These are phyloP conservation scores for Stigmatopora nigra DNA, from an alignment of 2,113 vertebrate species.

Conservation along the genomic window DNA sequence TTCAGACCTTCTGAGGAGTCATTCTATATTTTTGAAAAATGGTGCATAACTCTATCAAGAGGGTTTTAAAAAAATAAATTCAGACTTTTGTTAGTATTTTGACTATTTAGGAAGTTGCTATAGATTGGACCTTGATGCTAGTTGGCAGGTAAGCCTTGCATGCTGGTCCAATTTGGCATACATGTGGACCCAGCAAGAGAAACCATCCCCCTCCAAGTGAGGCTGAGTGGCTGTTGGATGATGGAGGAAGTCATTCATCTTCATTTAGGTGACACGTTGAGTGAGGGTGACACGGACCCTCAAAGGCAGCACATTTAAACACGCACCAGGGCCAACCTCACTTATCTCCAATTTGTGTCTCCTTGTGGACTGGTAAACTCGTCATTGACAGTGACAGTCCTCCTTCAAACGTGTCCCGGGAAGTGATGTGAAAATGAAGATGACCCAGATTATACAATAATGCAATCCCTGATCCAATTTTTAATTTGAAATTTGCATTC, in stretches of 20 bases:
- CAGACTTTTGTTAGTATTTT: too few species aligned
- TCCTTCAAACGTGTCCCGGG: background rate
- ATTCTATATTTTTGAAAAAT: background rate
- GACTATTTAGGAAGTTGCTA: too few species aligned
- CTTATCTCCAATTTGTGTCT: slow-evolving; percentile 50
- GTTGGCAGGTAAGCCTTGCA: slow-evolving; percentile 43
- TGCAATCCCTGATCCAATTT: background rate
- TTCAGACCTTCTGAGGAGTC: too few species aligned
- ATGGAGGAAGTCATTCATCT: slow-evolving; percentile 64
- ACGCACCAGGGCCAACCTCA: slow-evolving; percentile 24
- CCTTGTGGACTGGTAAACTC: slow-evolving; percentile 14
- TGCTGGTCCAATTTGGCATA: slow-evolving; percentile 36
- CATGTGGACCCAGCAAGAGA: slow-evolving; percentile 32
- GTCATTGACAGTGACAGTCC: background rate
- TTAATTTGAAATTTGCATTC: background rate
- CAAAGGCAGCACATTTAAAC: slow-evolving; percentile 31
- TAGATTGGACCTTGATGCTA: slow-evolving; percentile 14
- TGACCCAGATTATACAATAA: background rate
- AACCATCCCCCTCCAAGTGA: slow-evolving; percentile 22
- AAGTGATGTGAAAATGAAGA: background rate
- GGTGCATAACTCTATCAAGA: background rate
- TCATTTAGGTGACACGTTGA: slow-evolving; percentile 56
- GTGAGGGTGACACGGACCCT: slow-evolving; percentile 25
- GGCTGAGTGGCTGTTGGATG: slow-evolving; percentile 49
- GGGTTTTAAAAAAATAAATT: too few species aligned